Conservation (phyloP, 2,113 vertebrate genomes). For the Thomomys bottae region DNA sequence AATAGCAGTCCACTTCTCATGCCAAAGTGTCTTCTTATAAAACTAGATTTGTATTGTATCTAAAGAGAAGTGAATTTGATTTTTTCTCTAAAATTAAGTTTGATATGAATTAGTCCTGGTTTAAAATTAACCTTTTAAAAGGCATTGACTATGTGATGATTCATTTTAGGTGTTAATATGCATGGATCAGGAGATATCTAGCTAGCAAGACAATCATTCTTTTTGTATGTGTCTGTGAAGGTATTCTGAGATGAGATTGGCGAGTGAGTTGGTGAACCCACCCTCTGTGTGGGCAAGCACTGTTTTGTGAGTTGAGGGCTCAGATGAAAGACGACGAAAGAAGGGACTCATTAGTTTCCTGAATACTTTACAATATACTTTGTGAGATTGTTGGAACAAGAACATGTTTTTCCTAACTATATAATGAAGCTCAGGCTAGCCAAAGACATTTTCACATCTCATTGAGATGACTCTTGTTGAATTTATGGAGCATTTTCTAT, state of each 20-base stretch:
- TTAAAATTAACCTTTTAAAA: conserved; percentile 23
- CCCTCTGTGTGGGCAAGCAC: too few relatives aligned
- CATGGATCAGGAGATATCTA: background rate
- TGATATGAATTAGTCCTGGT: background rate
- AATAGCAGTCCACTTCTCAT: background rate
- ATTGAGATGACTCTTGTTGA: background rate
- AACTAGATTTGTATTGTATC: background rate
- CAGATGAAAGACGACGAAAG: too few relatives aligned
- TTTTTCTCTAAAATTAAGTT: background rate
- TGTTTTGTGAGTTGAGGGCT: too few relatives aligned
- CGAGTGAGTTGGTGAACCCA: background rate
- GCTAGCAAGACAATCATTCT: background rate
- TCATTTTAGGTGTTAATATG: background rate
- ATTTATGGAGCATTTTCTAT: background rate
- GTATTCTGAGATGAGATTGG: too few relatives aligned
- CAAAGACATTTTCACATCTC: background rate
- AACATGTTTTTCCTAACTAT: background rate
- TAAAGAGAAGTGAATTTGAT: background rate
- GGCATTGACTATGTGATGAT: background rate
- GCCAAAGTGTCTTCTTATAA: background rate
- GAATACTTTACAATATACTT: too few relatives aligned
- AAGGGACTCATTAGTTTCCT: background rate
- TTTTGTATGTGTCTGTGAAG: background rate
- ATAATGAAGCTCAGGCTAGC: background rate
- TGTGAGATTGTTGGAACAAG: background rate